These are phyloP conservation scores for Accipiter virgatus DNA, from an alignment of 2,113 vertebrate species.

Conservation along the genomic window DNA sequence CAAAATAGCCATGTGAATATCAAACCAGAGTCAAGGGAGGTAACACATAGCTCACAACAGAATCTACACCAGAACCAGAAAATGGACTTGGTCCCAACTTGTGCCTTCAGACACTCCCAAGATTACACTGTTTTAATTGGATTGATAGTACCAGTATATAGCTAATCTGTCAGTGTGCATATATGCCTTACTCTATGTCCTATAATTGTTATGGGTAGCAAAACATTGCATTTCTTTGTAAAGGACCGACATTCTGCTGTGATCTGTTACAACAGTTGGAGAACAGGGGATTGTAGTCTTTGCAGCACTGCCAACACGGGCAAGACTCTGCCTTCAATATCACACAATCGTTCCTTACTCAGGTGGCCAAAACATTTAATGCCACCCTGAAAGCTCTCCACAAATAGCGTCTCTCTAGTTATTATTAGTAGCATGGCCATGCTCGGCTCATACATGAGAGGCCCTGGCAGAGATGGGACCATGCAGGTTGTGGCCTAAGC, in stretches of 20 bases:
- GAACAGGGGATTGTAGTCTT: neutral
- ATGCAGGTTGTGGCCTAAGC: neutral
- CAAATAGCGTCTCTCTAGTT: neutral
- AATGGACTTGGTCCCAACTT: neutral
- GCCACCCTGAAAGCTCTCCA: neutral
- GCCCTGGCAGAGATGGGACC: neutral
- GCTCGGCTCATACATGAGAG: neutral
- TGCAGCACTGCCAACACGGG: neutral
- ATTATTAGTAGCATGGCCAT: neutral
- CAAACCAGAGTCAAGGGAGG: neutral
- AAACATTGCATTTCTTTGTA: neutral
- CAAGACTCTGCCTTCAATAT: neutral
- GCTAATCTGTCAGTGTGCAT: neutral
- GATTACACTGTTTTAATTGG: neutral
- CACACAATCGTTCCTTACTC: neutral
- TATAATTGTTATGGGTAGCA: neutral
- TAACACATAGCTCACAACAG: neutral
- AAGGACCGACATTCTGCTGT: neutral
- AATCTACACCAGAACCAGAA: neutral
- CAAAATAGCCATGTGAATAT: neutral
- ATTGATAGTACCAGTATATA: neutral
- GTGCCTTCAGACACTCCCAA: neutral
- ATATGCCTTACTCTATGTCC: neutral
- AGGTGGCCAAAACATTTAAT: neutral
- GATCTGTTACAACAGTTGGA: neutral